Base-by-base conservation (phyloP, 37 sponge, comb jelly and placozoan species). In the Beroe ovata region DNA sequence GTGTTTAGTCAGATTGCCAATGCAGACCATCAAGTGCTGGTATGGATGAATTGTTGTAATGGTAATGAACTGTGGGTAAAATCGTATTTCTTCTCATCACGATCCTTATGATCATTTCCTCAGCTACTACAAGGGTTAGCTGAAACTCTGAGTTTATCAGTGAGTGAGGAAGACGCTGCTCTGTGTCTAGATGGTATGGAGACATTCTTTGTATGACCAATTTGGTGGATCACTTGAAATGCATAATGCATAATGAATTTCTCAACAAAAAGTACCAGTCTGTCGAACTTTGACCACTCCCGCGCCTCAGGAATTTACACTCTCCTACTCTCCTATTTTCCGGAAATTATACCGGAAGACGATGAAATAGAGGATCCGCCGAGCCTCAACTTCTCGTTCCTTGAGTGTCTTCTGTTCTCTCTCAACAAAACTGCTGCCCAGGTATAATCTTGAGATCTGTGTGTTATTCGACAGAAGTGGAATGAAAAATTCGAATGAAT, bases 71-170 rank as follows among this genome's bases (percentile, higher is more conserved):
- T n/a, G n/a, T n/a, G n/a, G n/a, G n/a, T n/a, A n/a, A n/a, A n/a
- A n/a, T n/a, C n/a, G n/a, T n/a, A n/a, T n/a, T n/a, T n/a, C n/a
- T n/a, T n/a, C n/a, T n/a, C n/a, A n/a, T n/a, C n/a, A n/a, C n/a
- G n/a, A n/a, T n/a, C n/a, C n/a, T n/a, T n/a, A n/a, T n/a, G n/a
- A n/a, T n/a, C n/a, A n/a, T 8, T 6, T 34, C 33, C 33, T 19
- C 84, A 77, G 84, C 25, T 77, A n/a, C 47, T 77, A 20, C 84
- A 77, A 77, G 84, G 84, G n/a, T 25, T 77, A 35, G 84, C 84
- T 6, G 84, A 77, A 29, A 77, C 84, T 41, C 26, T 41, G 8
- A 30, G 33, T 14, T 40, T 35, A 1, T 77, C 84, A 21, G 28
- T 77, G 1, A 77, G 54, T n/a, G 84, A 77, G 33, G 84, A 77